These are phyloP conservation scores for Austrofundulus limnaeus DNA, from an alignment of 2,113 vertebrate genomes.

Conservation along the genomic window DNA sequence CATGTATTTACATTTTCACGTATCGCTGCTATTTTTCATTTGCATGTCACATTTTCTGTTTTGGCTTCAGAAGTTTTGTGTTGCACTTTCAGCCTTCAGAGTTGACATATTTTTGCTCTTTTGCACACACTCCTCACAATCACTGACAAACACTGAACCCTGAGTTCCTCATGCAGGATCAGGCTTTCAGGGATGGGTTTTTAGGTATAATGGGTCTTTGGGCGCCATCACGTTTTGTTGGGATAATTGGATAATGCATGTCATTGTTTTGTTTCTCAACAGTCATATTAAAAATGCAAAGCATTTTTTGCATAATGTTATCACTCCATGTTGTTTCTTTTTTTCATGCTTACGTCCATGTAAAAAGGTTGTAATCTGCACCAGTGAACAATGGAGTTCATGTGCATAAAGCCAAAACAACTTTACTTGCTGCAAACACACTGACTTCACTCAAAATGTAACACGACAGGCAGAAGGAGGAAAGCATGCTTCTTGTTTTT, in stretches of 20 bases:
- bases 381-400: background rate
- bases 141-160: no score
- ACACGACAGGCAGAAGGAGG: background rate
- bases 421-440: background rate
- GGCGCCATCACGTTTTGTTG: conserved; percentile 6
- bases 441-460: background rate
- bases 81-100: background rate
- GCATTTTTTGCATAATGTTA: conserved; percentile 12
- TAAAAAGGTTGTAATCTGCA: background rate
- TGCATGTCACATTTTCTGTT: background rate
- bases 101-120: background rate
- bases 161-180: background rate
- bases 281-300: conserved; percentile 14
- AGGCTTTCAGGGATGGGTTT: conserved; percentile 12
- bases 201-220: conserved; percentile 7
- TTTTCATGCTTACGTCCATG: background rate
- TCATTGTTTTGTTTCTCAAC: conserved; percentile 7
- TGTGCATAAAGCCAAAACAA: background rate
- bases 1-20: background rate
- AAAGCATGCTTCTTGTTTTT: background rate
- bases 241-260: conserved; percentile 18
- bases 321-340: no score
- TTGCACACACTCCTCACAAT: no score
- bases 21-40: background rate
- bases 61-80: no score